A percentile compares a stretch with the other conserved stretches of the same genome.
Evolutionary conservation across 2,797 vertebrate species (phyloP).

Genomic region (Euphonia xanthogaster): DNA sequence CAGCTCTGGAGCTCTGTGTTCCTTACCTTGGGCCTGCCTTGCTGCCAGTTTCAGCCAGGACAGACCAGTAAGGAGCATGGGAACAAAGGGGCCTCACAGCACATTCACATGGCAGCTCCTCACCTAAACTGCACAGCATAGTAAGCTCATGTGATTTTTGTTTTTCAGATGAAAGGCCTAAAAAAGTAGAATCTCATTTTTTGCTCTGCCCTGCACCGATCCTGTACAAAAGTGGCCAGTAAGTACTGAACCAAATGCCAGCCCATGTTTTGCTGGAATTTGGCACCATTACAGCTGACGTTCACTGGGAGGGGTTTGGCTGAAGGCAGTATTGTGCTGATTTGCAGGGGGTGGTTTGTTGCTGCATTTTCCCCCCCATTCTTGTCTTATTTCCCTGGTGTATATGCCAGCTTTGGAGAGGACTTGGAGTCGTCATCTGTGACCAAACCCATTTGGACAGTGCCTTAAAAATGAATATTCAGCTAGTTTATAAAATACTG

Average conservation of each 20-base stretch:
- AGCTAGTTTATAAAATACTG: slow-evolving; percentile 25
- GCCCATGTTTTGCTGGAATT: background rate
- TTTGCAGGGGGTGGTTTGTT: background rate
- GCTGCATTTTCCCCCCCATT: background rate
- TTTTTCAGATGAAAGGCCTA: slow-evolving; percentile 84
- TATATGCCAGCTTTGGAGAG: slow-evolving; percentile 1
- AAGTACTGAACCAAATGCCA: slow-evolving; percentile 75
- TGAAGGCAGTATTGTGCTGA: background rate
- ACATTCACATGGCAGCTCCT: background rate
- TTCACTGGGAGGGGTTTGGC: background rate
- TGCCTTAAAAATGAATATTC: slow-evolving; percentile 59
- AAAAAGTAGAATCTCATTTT: slow-evolving; percentile 76
- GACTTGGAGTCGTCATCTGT: slow-evolving; percentile 38
- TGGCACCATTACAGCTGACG: background rate
- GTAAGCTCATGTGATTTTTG: slow-evolving; percentile 55
- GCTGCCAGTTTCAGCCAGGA: background rate
- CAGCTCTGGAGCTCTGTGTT: background rate
- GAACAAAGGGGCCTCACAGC: background rate
- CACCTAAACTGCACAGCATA: background rate
- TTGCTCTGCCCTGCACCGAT: slow-evolving; percentile 88
- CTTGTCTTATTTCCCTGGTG: background rate
- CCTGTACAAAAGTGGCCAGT: slow-evolving; percentile 88
- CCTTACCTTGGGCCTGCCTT: background rate
- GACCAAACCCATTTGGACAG: slow-evolving; percentile 50
- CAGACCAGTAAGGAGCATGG: background rate